Base-by-base conservation (phyloP, 2,113 vertebrate genomes). In the Brachirus orientalis region DNA sequence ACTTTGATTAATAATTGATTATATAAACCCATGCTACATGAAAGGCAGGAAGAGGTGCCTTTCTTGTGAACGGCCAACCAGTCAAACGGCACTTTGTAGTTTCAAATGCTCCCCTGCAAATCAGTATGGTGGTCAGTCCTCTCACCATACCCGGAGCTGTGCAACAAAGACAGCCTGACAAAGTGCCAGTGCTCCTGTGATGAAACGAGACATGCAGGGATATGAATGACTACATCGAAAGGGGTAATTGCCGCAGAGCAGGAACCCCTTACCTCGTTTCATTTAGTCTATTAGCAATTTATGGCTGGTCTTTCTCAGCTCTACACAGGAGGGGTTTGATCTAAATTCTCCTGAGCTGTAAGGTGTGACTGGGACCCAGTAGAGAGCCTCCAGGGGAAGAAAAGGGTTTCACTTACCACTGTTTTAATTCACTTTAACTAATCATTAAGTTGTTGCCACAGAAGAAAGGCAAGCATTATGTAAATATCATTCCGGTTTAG, bases 1-100 rank as follows among this genome's bases (percentile, higher is more conserved):
- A 95, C 97, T 98, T 98, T 99, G 98, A 99, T 99, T 94, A 97
- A 98, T 99, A 98, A 97, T 99, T 96, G 96, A 99, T 98, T 96
- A 98, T 95, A 97, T 88, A 88, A 95, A 93, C 92, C 94, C 83
- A 88, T 79, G 88, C 54, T 74, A 93, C 95, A 96, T 98, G 95
- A 99, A 99, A 98, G 97, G 89, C 96, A 97, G 96, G 96, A 99
- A 98, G 96, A 93, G 92, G 93, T 92, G 91, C 91, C 89, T 88
- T 89, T 94, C 91, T 89, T 41, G 92, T 93, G 95, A 95, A 94
- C 91, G 94, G 91, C 90, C 91, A 82, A 83, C 50, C 94, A 95
- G 95, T 96, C 96, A 97, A 98, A 97, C 88, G 84, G 69, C 90
- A 95, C 97, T 98, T 99, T 99, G 97, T 98, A 98, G 96, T 98